Percentiles rank a stretch among this genome's conserved stretches.
phyloP scores from a whole-genome alignment of 2,797 vertebrate species.

The Buphagus erythrorhynchus region DNA sequence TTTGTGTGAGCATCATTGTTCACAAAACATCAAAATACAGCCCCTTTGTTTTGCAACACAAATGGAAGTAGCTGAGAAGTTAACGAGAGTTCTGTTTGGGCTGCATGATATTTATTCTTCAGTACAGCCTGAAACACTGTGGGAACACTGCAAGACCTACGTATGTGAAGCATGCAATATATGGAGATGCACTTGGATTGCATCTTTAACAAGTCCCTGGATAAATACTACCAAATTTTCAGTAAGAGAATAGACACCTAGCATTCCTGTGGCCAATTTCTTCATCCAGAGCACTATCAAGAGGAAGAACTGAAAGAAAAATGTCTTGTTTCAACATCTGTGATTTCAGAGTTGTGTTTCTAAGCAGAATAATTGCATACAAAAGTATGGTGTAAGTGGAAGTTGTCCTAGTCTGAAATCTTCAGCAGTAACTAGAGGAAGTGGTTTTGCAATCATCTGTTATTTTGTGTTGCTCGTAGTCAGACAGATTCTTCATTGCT shows the following conservation, averaged over 20 bases:
- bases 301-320: not conserved
- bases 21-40: not conserved
- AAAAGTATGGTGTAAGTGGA: not conserved
- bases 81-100: not conserved
- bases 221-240: not conserved
- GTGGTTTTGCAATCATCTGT: not conserved
- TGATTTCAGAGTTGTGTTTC: not conserved
- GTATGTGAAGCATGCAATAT: not conserved
- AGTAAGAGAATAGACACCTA: not conserved
- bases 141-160: not conserved
- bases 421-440: not conserved
- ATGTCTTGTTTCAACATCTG: not conserved
- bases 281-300: not conserved
- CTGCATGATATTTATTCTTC: not conserved
- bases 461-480: not conserved
- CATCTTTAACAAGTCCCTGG: not conserved
- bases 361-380: not conserved
- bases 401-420: not conserved
- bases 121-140: not conserved
- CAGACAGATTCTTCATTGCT: not conserved
- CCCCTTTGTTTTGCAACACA: not conserved
- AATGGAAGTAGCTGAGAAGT: not conserved
- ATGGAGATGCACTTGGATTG: not conserved
- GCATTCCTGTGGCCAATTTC: not conserved
- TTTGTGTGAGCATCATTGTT: not conserved